Evolutionary conservation across 2,113 vertebrate species (phyloP).

Genomic region (Siniperca knerii): DNA sequence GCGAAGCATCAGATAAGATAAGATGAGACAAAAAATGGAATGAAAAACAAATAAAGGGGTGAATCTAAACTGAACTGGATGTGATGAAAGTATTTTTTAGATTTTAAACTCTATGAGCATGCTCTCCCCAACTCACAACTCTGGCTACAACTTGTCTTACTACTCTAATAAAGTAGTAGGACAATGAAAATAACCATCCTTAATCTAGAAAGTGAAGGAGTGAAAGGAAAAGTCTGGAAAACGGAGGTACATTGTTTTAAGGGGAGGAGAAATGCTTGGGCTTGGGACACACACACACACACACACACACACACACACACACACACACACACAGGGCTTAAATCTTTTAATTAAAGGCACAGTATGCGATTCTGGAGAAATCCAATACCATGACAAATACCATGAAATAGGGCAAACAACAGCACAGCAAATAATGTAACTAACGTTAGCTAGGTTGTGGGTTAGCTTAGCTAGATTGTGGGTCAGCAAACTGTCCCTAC

Average conservation of each 20-base stretch:
- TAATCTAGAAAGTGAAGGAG: not conserved
- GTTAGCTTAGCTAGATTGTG: too few relatives aligned
- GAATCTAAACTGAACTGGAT: conserved; percentile 1
- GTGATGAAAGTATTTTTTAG: not conserved
- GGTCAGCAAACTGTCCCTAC: too few relatives aligned
- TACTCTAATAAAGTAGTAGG: not conserved
- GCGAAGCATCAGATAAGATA: not conserved
- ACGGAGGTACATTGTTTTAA: not conserved
- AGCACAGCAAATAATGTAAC: too few relatives aligned
- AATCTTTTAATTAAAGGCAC: not conserved
- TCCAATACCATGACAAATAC: too few relatives aligned
- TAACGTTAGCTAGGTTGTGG: too few relatives aligned
- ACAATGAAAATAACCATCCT: not conserved
- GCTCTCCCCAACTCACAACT: not conserved
- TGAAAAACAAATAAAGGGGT: not conserved
- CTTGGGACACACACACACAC: not conserved
- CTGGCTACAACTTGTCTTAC: not conserved
- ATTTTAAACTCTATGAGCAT: not conserved
- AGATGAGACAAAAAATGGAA: not conserved
- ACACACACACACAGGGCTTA: not conserved
- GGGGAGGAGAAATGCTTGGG: not conserved
- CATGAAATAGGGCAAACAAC: too few relatives aligned
- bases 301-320: conserved; percentile 1
- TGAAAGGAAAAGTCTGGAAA: not conserved
- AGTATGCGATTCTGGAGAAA: too few relatives aligned